A percentile compares a stretch with the other conserved stretches of the same genome.
phyloP scores from a whole-genome alignment of 2,888 invertebrate genomes.

The Melolontha melolontha region DNA sequence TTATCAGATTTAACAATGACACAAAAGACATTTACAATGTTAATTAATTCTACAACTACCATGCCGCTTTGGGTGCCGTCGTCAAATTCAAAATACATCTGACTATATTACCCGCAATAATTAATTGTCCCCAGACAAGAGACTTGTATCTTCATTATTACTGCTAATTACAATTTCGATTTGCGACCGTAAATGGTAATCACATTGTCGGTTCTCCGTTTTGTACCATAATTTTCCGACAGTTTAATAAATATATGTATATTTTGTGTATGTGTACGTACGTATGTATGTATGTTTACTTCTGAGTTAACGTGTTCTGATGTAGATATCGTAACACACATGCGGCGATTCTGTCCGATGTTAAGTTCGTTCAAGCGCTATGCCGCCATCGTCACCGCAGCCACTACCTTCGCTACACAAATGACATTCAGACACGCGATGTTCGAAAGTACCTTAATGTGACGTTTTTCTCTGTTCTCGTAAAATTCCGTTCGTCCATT shows the following conservation, averaged over 20 bases:
- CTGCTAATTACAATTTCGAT: constrained; percentile 29
- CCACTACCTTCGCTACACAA: constrained; percentile 32
- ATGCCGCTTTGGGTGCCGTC: no score
- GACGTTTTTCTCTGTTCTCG: constrained; percentile 35
- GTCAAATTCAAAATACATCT: not conserved
- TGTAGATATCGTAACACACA: constrained; percentile 24
- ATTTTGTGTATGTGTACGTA: constrained; percentile 3
- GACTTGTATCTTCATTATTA: constrained; percentile 23
- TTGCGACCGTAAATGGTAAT: constrained; percentile 22
- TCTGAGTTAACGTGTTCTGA: constrained; percentile 17
- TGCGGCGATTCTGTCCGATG: constrained; percentile 29
- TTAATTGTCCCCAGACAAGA: constrained; percentile 21
- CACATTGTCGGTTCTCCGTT: constrained; percentile 20
- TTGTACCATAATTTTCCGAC: constrained; percentile 21
- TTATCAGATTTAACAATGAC: no score
- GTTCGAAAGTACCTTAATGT: constrained; percentile 43
- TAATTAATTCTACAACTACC: no score
- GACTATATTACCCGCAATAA: constrained; percentile 1
- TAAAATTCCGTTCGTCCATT: constrained; percentile 35
- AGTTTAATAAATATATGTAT: constrained; percentile 27
- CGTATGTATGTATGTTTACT: constrained; percentile 6
- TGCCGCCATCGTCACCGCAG: constrained; percentile 17
- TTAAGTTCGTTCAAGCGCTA: constrained; percentile 21
- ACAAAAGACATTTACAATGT: no score
- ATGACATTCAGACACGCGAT: constrained; percentile 40